Conservation (phyloP, 2,113 vertebrate species). For the Piprites chloris region DNA sequence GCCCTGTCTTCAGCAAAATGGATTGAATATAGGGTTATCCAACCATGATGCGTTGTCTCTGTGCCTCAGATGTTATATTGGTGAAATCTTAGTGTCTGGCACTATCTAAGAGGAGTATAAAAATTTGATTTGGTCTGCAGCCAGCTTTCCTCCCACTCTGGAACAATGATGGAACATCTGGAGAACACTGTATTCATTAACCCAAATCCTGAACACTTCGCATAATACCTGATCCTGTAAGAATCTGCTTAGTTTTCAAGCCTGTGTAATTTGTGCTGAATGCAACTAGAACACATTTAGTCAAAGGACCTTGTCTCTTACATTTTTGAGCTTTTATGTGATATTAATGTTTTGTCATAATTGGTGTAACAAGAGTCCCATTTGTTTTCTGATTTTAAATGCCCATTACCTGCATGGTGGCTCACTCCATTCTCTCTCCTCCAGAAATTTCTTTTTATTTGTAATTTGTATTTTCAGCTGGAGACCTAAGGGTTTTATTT, state of each 20-base stretch:
- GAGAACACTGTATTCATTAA: slow-evolving; percentile 45
- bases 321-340: neutral
- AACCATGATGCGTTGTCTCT: slow-evolving; percentile 15
- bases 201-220: slow-evolving; percentile 32
- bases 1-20: slow-evolving; percentile 56
- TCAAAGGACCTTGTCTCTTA: neutral
- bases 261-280: neutral
- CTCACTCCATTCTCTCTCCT: neutral
- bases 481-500: slow-evolving; percentile 48
- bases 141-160: slow-evolving; percentile 62
- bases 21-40: slow-evolving; percentile 44
- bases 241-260: slow-evolving; percentile 43
- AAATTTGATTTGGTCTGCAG: slow-evolving; percentile 59
- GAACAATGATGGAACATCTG: slow-evolving; percentile 55
- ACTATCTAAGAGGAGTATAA: slow-evolving; percentile 54
- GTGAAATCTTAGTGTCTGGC: slow-evolving; percentile 63
- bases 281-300: neutral
- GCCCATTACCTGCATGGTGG: neutral
- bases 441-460: slow-evolving; percentile 34
- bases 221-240: slow-evolving; percentile 15
- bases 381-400: slow-evolving; percentile 38
- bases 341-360: neutral
- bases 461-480: slow-evolving; percentile 27
- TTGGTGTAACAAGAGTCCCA: slow-evolving; percentile 17
- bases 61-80: slow-evolving; percentile 49